These are phyloP conservation scores for Trichacis sp. DNA, from an alignment of 2,888 invertebrate genomes.

Conservation along the genomic window DNA sequence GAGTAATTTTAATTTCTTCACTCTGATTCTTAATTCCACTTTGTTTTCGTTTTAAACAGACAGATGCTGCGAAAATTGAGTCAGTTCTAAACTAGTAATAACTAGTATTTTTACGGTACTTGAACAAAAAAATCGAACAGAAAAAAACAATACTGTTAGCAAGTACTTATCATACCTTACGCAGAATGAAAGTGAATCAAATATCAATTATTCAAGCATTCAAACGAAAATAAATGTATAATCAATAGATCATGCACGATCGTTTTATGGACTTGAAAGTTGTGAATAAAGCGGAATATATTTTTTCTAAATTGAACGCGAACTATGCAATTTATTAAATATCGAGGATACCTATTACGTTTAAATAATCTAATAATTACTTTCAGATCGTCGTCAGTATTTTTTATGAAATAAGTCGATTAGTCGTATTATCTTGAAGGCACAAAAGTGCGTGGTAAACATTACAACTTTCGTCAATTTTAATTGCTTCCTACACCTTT, in stretches of 20 bases:
- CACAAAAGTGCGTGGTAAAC: background rate
- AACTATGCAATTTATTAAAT: slow-evolving; percentile 6
- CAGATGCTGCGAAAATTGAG: slow-evolving; percentile 2
- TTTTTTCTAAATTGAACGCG: background rate
- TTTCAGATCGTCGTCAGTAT: too few species aligned
- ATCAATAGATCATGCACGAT: background rate
- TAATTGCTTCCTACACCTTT: background rate
- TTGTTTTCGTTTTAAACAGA: background rate
- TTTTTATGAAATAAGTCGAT: background rate
- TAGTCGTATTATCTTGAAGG: background rate
- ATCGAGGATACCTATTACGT: background rate
- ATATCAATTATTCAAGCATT: background rate
- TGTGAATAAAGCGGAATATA: background rate
- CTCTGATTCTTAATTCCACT: background rate
- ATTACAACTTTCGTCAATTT: background rate
- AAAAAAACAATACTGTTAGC: slow-evolving; percentile 28
- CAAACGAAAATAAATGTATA: too few species aligned
- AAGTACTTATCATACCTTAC: background rate
- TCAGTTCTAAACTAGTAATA: slow-evolving; percentile 8
- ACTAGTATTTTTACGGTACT: slow-evolving; percentile 1
- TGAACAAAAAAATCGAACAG: slow-evolving; percentile 5
- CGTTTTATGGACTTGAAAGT: background rate
- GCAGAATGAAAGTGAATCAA: background rate
- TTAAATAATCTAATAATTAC: background rate
- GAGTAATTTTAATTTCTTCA: background rate